Evolutionary conservation across 2,797 vertebrate species (phyloP).

Genomic region (Schizopygopsis malacanthus): DNA sequence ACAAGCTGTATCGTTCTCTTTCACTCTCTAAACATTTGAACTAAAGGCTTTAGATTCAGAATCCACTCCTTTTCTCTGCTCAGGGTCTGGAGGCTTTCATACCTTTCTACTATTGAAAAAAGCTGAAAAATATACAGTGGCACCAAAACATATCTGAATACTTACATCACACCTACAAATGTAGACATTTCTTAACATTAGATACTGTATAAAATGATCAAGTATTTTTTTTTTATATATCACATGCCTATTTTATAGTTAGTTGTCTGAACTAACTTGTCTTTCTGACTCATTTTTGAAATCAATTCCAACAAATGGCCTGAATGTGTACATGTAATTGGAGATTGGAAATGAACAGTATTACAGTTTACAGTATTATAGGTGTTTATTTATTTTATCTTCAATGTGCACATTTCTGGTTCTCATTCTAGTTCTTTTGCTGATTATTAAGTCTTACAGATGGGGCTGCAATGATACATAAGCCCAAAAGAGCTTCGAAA

Average conservation of each 20-base stretch:
- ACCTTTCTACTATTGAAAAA: background rate
- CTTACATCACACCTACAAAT: background rate
- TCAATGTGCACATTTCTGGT: background rate
- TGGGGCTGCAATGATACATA: background rate
- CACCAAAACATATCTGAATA: background rate
- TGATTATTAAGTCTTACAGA: background rate
- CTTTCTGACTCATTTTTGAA: background rate
- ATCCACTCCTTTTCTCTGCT: slow-evolving; percentile 16
- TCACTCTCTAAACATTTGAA: slow-evolving; percentile 34
- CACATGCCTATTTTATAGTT: too few relatives aligned
- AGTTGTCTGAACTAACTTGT: background rate
- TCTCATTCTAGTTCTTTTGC: background rate
- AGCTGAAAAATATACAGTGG: background rate
- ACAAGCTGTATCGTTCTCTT: background rate
- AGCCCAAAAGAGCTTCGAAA: background rate
- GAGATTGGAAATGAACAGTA: too few relatives aligned
- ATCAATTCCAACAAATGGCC: background rate
- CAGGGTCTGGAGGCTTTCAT: background rate
- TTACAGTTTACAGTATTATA: background rate
- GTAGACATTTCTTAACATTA: background rate
- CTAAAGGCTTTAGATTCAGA: slow-evolving; percentile 19
- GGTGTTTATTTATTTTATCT: background rate
- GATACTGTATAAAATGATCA: background rate
- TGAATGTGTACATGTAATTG: background rate
- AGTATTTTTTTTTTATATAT: too few relatives aligned